Conservation (phyloP, 2,888 invertebrate species). For the Machimus rusticus region DNA sequence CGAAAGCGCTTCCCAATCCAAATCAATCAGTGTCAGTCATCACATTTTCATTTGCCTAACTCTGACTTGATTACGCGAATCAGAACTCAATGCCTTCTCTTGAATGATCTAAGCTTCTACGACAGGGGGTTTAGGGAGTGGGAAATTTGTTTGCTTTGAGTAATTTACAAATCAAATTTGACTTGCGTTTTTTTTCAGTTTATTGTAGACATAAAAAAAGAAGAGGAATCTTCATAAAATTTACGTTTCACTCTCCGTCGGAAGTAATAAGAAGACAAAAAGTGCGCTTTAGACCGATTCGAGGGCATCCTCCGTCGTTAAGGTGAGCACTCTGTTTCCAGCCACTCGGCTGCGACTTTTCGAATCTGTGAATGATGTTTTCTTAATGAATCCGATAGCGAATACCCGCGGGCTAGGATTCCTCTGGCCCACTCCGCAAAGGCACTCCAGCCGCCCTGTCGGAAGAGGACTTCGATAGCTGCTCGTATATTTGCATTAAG, state of each 20-base stretch:
- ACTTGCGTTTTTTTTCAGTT: neutral
- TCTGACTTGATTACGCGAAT: neutral
- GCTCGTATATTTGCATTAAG: neutral
- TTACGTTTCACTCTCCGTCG: neutral
- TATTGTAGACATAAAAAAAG: neutral
- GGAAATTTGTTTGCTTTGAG: neutral
- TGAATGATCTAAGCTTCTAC: neutral
- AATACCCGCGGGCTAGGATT: neutral
- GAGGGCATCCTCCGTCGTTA: neutral
- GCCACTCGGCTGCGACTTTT: neutral
- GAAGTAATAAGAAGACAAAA: neutral
- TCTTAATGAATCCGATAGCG: neutral
- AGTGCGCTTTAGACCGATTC: neutral
- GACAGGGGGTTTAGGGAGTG: neutral
- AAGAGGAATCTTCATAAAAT: neutral
- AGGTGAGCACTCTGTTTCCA: neutral
- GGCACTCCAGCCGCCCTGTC: neutral
- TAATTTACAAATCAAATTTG: neutral
- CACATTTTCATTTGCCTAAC: neutral
- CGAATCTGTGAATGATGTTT: neutral
- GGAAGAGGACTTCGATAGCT: neutral
- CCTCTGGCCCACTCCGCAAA: neutral
- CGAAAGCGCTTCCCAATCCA: neutral
- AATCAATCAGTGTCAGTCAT: neutral
- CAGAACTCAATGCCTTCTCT: neutral